phyloP scores from a whole-genome alignment of 1,140 invertebrate species.

The Alviniconcha marisindica region DNA sequence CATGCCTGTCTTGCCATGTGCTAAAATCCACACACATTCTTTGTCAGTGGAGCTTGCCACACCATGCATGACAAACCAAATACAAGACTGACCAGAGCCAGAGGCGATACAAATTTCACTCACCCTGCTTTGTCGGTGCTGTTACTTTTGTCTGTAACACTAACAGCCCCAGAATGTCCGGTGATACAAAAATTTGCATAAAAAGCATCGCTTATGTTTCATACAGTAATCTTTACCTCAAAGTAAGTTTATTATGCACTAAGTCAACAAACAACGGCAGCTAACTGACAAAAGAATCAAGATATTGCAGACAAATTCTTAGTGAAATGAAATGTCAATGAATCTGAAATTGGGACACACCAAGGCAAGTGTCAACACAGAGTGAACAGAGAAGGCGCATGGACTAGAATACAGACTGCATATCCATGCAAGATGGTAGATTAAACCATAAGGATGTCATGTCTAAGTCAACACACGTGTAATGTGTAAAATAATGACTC shows the following conservation, averaged over 20 bases:
- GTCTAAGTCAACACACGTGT: neutral
- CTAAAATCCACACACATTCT: neutral
- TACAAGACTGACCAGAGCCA: neutral
- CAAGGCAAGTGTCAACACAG: constrained; percentile 8
- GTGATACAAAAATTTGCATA: too few relatives aligned
- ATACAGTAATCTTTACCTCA: too few relatives aligned
- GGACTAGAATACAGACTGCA: neutral
- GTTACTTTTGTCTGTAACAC: too few relatives aligned
- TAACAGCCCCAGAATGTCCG: too few relatives aligned
- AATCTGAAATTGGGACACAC: constrained; percentile 20
- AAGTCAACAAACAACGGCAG: too few relatives aligned
- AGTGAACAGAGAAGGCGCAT: constrained; percentile 8
- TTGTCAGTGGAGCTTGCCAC: neutral
- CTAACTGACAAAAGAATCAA: too few relatives aligned
- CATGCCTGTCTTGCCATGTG: too few relatives aligned
- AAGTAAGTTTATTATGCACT: too few relatives aligned
- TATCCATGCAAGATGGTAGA: constrained; percentile 23
- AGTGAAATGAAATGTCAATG: constrained; percentile 24
- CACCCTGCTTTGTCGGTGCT: constrained; percentile 16
- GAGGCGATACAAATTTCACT: neutral
- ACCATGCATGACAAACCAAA: constrained; percentile 20
- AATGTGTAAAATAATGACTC: constrained; percentile 38
- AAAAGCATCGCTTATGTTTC: too few relatives aligned
- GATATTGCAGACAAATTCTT: neutral
- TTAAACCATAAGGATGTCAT: neutral